These are phyloP conservation scores for Atrina japonica DNA, from an alignment of 2,888 invertebrate genomes.

Conservation along the genomic window DNA sequence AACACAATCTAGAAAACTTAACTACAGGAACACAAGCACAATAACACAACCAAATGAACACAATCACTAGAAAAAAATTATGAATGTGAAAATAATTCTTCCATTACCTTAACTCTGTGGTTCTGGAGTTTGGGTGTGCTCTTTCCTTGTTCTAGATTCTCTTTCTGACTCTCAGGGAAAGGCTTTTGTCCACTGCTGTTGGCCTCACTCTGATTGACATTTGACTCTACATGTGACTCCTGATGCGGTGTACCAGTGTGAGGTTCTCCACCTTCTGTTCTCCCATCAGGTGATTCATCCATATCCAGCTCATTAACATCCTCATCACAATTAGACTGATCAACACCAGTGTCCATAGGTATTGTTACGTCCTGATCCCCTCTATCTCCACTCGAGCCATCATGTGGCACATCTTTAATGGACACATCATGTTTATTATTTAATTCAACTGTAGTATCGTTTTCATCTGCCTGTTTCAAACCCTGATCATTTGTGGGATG, in stretches of 20 bases:
- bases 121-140: constrained; percentile 23
- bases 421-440: too few species aligned
- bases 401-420: background rate
- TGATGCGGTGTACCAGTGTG: constrained; percentile 15
- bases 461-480: too few species aligned
- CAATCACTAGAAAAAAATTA: too few species aligned
- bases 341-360: too few species aligned
- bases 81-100: background rate
- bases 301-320: constrained; percentile 16
- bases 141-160: constrained; percentile 33
- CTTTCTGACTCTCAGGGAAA: constrained; percentile 47
- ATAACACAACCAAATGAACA: too few species aligned
- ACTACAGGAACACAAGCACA: too few species aligned
- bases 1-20: too few species aligned
- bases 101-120: constrained; percentile 22
- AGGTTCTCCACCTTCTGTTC: constrained; percentile 5
- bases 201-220: background rate
- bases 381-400: background rate
- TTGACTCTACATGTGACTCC: constrained; percentile 5
- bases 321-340: constrained; percentile 2
- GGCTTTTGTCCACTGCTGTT: background rate
- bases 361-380: too few species aligned
- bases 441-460: too few species aligned
- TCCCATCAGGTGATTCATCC: constrained; percentile 7
- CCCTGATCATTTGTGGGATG: too few species aligned